Evolutionary conservation across 2,113 vertebrate species (phyloP).

Genomic region (Otis tarda): DNA sequence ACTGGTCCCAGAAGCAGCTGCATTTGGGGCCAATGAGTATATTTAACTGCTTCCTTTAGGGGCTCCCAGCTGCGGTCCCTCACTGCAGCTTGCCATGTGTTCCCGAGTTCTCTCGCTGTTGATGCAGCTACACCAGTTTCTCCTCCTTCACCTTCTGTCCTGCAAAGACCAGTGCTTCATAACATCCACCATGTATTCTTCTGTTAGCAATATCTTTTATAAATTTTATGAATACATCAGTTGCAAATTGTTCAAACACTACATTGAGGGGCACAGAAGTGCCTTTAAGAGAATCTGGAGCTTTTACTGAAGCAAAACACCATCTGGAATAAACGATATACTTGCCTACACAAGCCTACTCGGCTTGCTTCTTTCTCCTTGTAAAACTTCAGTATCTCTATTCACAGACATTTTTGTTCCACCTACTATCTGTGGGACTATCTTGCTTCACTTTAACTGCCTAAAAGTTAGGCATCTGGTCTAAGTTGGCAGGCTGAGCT

Average conservation of each 20-base stretch:
- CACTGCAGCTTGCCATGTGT: not conserved
- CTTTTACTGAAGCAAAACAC: constrained; percentile 48
- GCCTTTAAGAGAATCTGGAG: constrained; percentile 37
- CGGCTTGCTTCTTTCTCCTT: not conserved
- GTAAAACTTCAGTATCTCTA: constrained; percentile 5
- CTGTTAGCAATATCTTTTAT: not conserved
- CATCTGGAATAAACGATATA: constrained; percentile 25
- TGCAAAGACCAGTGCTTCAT: not conserved
- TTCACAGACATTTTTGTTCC: constrained; percentile 22
- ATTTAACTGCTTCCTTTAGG: not conserved
- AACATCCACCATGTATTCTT: not conserved
- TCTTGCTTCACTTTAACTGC: not conserved
- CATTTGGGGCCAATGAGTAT: not conserved
- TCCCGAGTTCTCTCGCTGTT: not conserved
- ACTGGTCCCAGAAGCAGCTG: not conserved
- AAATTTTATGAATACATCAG: not conserved
- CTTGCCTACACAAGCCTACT: constrained; percentile 57
- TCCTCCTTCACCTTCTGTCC: not conserved
- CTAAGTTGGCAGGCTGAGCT: not conserved
- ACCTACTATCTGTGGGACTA: constrained; percentile 34
- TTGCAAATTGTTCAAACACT: not conserved
- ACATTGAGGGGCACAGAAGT: not conserved
- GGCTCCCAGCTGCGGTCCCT: not conserved
- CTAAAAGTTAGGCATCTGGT: not conserved
- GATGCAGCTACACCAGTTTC: not conserved